A percentile compares a stretch with the other conserved stretches of the same genome.
phyloP scores from a whole-genome alignment of 2,888 invertebrate species.

The Melieria crassipennis region DNA sequence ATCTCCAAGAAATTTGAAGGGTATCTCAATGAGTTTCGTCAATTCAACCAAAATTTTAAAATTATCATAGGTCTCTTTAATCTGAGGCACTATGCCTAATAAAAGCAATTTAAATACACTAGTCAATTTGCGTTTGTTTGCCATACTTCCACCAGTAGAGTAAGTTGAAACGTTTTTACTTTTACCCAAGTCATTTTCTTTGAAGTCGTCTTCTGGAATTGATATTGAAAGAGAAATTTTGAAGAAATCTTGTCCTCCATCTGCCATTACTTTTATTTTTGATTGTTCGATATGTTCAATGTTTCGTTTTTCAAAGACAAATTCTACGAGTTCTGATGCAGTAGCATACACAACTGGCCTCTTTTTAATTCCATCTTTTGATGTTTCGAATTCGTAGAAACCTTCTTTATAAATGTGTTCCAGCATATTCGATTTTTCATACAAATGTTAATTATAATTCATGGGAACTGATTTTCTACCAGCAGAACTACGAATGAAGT shows the following conservation, averaged over 20 bases:
- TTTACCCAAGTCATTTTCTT: slow-evolving; percentile 1
- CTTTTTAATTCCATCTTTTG: slow-evolving; percentile 5
- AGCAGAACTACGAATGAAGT: slow-evolving; percentile 7
- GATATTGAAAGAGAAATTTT: neutral
- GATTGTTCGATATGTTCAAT: neutral
- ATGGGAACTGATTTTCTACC: neutral
- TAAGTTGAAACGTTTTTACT: slow-evolving; percentile 6
- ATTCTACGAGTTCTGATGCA: slow-evolving; percentile 1
- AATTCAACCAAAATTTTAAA: neutral
- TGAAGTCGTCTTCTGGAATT: neutral
- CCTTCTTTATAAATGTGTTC: slow-evolving; percentile 10
- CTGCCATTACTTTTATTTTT: slow-evolving; percentile 16
- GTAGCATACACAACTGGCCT: slow-evolving; percentile 17
- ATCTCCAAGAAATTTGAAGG: slow-evolving; percentile 6
- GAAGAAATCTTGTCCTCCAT: slow-evolving; percentile 8
- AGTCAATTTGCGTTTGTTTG: slow-evolving; percentile 17
- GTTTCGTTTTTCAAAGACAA: slow-evolving; percentile 8
- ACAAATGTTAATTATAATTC: neutral
- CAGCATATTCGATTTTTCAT: slow-evolving; percentile 1
- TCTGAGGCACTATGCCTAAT: slow-evolving; percentile 10
- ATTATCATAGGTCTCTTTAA: slow-evolving; percentile 4
- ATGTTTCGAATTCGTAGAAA: slow-evolving; percentile 6
- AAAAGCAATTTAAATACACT: slow-evolving; percentile 14
- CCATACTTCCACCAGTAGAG: slow-evolving; percentile 17
- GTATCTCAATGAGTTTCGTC: slow-evolving; percentile 3